Conservation (phyloP, 2,888 invertebrate species). For the Andrena flavipes region DNA sequence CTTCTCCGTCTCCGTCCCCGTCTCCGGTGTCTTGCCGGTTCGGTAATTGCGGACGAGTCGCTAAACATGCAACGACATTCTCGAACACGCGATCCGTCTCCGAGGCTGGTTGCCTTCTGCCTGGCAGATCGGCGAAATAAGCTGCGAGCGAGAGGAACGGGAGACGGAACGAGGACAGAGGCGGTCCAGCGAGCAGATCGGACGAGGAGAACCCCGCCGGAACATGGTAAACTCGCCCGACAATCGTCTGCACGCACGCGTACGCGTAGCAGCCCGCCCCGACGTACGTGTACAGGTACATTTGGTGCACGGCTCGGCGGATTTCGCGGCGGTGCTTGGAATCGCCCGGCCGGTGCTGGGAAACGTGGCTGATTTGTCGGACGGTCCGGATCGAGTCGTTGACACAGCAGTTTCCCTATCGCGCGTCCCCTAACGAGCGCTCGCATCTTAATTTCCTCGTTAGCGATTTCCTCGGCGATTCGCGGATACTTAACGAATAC, state of each 20-base stretch:
- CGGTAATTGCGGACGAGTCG: conserved; percentile 78
- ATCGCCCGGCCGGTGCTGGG: too few relatives aligned
- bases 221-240: conserved; percentile 52
- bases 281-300: not conserved
- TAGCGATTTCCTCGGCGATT: conserved; percentile 12
- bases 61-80: conserved; percentile 82
- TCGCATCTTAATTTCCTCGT: conserved; percentile 6
- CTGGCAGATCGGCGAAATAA: conserved; percentile 54
- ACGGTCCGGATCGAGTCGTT: not conserved
- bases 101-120: conserved; percentile 39
- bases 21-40: conserved; percentile 62
- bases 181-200: conserved; percentile 15
- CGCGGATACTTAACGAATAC: not conserved
- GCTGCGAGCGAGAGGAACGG: conserved; percentile 13
- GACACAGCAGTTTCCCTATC: not conserved
- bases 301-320: not conserved
- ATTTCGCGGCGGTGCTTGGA: too few relatives aligned
- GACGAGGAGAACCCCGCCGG: conserved; percentile 26
- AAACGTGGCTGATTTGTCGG: not conserved
- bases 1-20: conserved; percentile 32
- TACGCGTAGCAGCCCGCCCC: not conserved
- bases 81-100: conserved; percentile 73
- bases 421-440: not conserved
- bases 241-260: conserved; percentile 55
- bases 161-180: not conserved